A percentile compares a stretch with the other conserved stretches of the same genome.
These are phyloP conservation scores for Malacoraja senta DNA, from an alignment of 2,797 vertebrate species.

Conservation along the genomic window DNA sequence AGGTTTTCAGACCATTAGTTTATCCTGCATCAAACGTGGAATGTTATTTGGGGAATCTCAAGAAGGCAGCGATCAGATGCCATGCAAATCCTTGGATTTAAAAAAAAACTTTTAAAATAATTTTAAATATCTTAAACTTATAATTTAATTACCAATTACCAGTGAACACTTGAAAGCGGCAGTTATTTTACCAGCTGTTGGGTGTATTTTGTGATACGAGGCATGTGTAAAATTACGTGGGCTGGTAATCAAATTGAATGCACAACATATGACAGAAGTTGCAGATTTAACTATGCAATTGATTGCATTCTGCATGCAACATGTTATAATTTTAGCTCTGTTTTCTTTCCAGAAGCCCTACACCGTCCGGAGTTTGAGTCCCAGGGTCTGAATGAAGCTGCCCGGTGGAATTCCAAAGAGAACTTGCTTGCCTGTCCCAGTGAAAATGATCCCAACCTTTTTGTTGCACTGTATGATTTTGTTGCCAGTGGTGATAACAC, in stretches of 20 bases:
- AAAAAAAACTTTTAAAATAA: neutral
- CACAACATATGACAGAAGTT: neutral
- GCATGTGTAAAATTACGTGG: neutral
- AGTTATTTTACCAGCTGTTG: slow-evolving; percentile 8
- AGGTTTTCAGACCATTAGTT: neutral
- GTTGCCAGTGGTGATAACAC: slow-evolving; percentile 97
- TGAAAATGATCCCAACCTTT: slow-evolving; percentile 96
- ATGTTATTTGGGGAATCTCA: neutral
- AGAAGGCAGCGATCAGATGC: neutral
- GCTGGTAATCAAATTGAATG: neutral
- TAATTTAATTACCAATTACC: neutral
- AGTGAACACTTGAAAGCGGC: neutral
- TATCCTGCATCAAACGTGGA: neutral
- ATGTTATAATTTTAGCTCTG: neutral
- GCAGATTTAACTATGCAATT: neutral
- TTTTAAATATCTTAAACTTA: neutral
- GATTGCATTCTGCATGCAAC: neutral
- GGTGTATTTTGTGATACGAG: neutral
- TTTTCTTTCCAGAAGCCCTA: slow-evolving; percentile 77
- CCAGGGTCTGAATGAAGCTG: slow-evolving; percentile 84
- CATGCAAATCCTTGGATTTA: neutral
- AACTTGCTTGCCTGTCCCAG: slow-evolving; percentile 88
- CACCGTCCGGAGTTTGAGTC: slow-evolving; percentile 91
- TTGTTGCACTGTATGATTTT: slow-evolving; percentile 94
- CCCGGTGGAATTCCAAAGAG: slow-evolving; percentile 98